A percentile compares a stretch with the other conserved stretches of the same genome.
Conservation (phyloP, 2,888 invertebrate genomes). For the Drosophila putrida region DNA sequence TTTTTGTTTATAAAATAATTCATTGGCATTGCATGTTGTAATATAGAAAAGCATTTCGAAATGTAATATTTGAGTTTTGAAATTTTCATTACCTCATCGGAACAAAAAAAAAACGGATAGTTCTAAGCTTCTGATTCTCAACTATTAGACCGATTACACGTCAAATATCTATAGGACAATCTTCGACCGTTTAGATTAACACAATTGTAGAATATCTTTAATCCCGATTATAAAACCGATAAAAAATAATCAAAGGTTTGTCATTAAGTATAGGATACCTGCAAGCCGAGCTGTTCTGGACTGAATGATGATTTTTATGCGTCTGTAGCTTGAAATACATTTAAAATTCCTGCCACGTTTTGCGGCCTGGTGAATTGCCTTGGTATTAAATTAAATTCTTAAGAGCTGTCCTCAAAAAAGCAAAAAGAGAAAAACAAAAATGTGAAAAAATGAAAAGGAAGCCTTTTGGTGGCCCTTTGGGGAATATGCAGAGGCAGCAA, state of each 20-base stretch:
- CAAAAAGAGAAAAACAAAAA: conserved; percentile 3
- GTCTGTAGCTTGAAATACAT: conserved; percentile 52
- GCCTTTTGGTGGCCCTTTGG: conserved; percentile 47
- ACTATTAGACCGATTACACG: no score
- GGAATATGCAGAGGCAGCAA: conserved; percentile 68
- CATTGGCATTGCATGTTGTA: no score
- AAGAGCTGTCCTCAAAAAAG: conserved; percentile 36
- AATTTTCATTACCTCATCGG: no score
- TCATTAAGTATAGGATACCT: conserved; percentile 2
- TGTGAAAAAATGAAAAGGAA: conserved; percentile 5
- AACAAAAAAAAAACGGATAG: no score
- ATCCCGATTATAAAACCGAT: not conserved
- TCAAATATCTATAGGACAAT: no score
- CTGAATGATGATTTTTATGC: not conserved
- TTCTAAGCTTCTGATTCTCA: no score
- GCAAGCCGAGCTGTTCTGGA: not conserved
- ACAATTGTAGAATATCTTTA: not conserved
- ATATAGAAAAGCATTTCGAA: no score
- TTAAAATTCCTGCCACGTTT: conserved; percentile 71
- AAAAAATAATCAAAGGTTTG: no score
- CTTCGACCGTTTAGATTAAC: not conserved
- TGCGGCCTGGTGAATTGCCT: conserved; percentile 66
- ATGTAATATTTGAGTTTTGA: no score
- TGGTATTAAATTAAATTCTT: conserved; percentile 71
- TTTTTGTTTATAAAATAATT: no score